A percentile compares a stretch with the other conserved stretches of the same genome.
phyloP scores from a whole-genome alignment of 1,140 invertebrate species.

The Megalonaias nervosa region DNA sequence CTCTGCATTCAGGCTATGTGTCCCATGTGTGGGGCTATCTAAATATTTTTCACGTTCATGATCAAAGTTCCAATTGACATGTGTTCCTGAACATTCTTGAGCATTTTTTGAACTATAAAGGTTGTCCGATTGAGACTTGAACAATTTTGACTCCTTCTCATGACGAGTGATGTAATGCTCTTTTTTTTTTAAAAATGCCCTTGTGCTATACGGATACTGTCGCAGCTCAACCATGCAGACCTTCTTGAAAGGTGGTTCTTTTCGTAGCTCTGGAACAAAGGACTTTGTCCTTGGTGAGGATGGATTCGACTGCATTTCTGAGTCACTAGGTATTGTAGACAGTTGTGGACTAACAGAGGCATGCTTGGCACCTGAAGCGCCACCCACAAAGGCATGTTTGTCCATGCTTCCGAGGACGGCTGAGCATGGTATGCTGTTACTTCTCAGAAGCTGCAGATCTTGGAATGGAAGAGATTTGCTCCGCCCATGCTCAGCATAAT shows the following conservation, averaged over 20 bases:
- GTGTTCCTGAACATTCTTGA: too few species aligned
- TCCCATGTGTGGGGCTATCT: too few species aligned
- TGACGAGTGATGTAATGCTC: conserved; percentile 31
- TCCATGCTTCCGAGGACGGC: conserved; percentile 22
- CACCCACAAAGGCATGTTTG: conserved; percentile 11
- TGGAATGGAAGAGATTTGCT: conserved; percentile 95
- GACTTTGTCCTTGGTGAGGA: conserved; percentile 19
- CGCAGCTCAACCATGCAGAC: conserved; percentile 59
- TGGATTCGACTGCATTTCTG: conserved; percentile 12
- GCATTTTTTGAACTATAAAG: too few species aligned
- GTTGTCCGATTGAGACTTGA: too few species aligned
- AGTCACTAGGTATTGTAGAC: conserved; percentile 38
- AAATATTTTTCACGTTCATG: too few species aligned
- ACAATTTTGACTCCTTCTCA: not conserved
- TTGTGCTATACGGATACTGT: conserved; percentile 57
- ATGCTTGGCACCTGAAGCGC: conserved; percentile 23
- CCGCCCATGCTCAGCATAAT: conserved; percentile 83
- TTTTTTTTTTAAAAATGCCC: conserved; percentile 47
- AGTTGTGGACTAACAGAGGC: conserved; percentile 27
- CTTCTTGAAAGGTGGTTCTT: conserved; percentile 63
- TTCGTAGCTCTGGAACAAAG: conserved; percentile 31
- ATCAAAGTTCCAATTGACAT: too few species aligned
- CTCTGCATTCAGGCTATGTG: too few species aligned
- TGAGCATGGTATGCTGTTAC: conserved; percentile 29
- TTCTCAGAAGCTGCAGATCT: conserved; percentile 83